Evolutionary conservation across 2,888 invertebrate species (phyloP).

Genomic region (Mythimna ferrago): DNA sequence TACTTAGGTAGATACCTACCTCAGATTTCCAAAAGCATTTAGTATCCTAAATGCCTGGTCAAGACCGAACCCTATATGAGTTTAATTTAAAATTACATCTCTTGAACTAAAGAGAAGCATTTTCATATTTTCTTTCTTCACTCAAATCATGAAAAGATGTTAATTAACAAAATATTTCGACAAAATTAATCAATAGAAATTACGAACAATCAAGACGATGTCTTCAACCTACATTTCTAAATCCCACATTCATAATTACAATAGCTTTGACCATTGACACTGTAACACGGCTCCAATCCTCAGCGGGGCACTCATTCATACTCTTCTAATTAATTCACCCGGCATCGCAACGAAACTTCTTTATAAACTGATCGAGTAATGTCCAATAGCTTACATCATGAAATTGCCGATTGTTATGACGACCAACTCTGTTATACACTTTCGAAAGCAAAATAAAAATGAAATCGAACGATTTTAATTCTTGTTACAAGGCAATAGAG

Average conservation of each 20-base stretch:
- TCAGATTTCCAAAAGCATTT: neutral
- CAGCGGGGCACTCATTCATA: slow-evolving; percentile 59
- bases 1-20: no score
- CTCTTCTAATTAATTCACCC: slow-evolving; percentile 60
- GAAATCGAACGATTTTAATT: slow-evolving; percentile 15
- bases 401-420: slow-evolving; percentile 64
- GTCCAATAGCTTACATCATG: slow-evolving; percentile 67
- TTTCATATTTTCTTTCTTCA: no score
- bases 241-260: slow-evolving; percentile 24
- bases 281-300: slow-evolving; percentile 28
- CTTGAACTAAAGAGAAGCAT: no score
- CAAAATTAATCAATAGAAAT: slow-evolving; percentile 1
- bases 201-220: slow-evolving; percentile 6
- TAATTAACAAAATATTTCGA: neutral
- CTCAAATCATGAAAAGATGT: no score
- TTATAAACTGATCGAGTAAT: slow-evolving; percentile 54
- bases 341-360: slow-evolving; percentile 59
- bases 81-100: no score
- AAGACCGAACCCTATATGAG: no score
- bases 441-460: slow-evolving; percentile 32
- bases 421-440: slow-evolving; percentile 35
- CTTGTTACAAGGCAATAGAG: slow-evolving; percentile 30
- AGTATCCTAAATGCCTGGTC: no score
- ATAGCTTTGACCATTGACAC: slow-evolving; percentile 23
- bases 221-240: slow-evolving; percentile 23